Conservation (phyloP, 30 jellyfish, hydroid and myxozoan genomes). For the Phacellophora camtschatica region DNA sequence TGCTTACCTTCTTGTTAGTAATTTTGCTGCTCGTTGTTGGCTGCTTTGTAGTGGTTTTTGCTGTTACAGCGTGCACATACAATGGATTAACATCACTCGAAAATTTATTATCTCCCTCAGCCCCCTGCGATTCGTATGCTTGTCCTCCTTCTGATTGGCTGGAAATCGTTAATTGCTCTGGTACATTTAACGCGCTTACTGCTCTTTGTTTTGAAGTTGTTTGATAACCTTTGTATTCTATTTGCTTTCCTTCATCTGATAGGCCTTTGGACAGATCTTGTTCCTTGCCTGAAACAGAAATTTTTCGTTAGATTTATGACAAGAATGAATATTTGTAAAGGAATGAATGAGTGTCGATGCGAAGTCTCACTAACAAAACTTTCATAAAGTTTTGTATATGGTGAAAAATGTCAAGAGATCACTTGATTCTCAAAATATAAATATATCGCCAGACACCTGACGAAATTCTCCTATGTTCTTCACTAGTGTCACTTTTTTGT, state of each 20-base stretch:
- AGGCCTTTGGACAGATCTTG: slow-evolving; percentile 36
- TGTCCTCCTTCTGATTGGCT: background rate
- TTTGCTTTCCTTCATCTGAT: slow-evolving; percentile 24
- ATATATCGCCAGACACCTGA: too few relatives aligned
- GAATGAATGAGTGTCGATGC: too few relatives aligned
- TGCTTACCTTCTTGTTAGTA: background rate
- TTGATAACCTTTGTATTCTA: background rate
- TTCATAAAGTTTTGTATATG: too few relatives aligned
- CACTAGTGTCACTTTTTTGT: too few relatives aligned
- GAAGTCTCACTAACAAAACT: too few relatives aligned
- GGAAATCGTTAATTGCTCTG: background rate
- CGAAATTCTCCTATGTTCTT: too few relatives aligned
- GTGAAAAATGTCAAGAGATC: too few relatives aligned
- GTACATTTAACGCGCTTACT: background rate
- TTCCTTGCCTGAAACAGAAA: slow-evolving; percentile 18
- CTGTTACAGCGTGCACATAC: slow-evolving; percentile 21
- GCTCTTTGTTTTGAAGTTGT: background rate
- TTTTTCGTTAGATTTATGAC: too few relatives aligned
- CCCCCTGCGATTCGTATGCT: background rate
- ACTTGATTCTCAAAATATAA: too few relatives aligned
- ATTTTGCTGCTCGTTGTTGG: slow-evolving; percentile 1
- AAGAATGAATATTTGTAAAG: too few relatives aligned
- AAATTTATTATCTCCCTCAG: background rate
- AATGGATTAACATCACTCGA: slow-evolving; percentile 24
- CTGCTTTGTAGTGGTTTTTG: slow-evolving; percentile 16